Conservation (phyloP, 2,888 invertebrate genomes). For the Hylaea fasciaria region DNA sequence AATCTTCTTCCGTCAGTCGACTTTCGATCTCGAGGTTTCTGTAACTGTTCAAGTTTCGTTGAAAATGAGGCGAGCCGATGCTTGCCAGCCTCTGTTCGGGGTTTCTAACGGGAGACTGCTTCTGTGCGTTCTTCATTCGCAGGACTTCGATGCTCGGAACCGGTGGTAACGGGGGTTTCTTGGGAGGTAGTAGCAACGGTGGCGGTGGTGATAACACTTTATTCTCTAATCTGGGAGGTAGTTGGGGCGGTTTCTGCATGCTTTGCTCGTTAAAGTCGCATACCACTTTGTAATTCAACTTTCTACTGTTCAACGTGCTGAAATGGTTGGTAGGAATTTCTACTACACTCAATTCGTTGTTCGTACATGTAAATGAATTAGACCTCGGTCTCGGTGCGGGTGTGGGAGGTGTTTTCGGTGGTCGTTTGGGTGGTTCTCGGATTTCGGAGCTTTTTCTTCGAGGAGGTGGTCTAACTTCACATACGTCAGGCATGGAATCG, state of each 20-base stretch:
- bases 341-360: slow-evolving; percentile 74
- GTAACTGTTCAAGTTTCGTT: slow-evolving; percentile 84
- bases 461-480: slow-evolving; percentile 87
- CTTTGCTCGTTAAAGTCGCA: slow-evolving; percentile 76
- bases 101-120: slow-evolving; percentile 74
- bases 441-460: slow-evolving; percentile 83
- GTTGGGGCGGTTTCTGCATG: slow-evolving; percentile 75
- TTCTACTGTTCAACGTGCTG: slow-evolving; percentile 76
- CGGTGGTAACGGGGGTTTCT: slow-evolving; percentile 90
- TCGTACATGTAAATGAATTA: slow-evolving; percentile 81
- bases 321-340: slow-evolving; percentile 77
- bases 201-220: slow-evolving; percentile 77
- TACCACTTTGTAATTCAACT: slow-evolving; percentile 75
- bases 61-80: slow-evolving; percentile 87
- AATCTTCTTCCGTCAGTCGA: slow-evolving; percentile 68
- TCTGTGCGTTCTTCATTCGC: slow-evolving; percentile 80
- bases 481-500: slow-evolving; percentile 77
- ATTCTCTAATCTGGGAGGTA: slow-evolving; percentile 81
- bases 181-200: slow-evolving; percentile 86
- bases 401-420: slow-evolving; percentile 85
- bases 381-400: slow-evolving; percentile 84
- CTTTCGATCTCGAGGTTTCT: slow-evolving; percentile 84
- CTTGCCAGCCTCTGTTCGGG: slow-evolving; percentile 84
- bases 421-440: slow-evolving; percentile 87
- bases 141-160: slow-evolving; percentile 87